A percentile compares a stretch with the other conserved stretches of the same genome.
Conservation (phyloP, 2,888 invertebrate genomes). For the Willowsia nigromaculata region DNA sequence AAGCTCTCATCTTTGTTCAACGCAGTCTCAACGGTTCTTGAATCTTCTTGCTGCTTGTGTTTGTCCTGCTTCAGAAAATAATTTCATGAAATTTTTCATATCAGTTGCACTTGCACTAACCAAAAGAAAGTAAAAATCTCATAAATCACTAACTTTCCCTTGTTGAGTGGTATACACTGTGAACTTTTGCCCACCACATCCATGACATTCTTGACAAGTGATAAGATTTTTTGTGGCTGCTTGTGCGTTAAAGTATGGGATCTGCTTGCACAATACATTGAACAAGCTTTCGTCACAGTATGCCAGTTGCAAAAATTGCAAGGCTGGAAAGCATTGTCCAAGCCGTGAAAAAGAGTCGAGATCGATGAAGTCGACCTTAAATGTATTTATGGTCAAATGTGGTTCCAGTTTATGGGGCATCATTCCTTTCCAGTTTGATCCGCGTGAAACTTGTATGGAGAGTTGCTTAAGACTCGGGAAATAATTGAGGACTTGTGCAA, state of each 20-base stretch:
- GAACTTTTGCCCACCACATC: too few species aligned
- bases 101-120: too few species aligned
- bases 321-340: conserved; percentile 43
- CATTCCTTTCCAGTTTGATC: conserved; percentile 49
- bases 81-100: not conserved
- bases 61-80: not conserved
- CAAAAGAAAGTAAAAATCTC: too few species aligned
- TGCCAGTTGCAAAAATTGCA: conserved; percentile 50
- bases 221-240: not conserved
- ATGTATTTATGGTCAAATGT: not conserved
- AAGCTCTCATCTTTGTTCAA: not conserved
- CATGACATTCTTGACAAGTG: conserved; percentile 34
- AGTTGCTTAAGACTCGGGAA: conserved; percentile 25
- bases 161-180: too few species aligned
- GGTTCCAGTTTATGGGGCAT: conserved; percentile 30
- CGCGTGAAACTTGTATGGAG: conserved; percentile 41
- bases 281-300: conserved; percentile 51
- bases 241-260: conserved; percentile 27
- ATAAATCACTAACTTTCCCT: too few species aligned
- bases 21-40: not conserved
- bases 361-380: conserved; percentile 55
- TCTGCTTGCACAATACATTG: conserved; percentile 18
- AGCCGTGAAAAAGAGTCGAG: conserved; percentile 36
- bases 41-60: not conserved
- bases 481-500: conserved; percentile 52